Base-by-base conservation (phyloP, 2,797 vertebrate species). In the Leptatherina wallacei region DNA sequence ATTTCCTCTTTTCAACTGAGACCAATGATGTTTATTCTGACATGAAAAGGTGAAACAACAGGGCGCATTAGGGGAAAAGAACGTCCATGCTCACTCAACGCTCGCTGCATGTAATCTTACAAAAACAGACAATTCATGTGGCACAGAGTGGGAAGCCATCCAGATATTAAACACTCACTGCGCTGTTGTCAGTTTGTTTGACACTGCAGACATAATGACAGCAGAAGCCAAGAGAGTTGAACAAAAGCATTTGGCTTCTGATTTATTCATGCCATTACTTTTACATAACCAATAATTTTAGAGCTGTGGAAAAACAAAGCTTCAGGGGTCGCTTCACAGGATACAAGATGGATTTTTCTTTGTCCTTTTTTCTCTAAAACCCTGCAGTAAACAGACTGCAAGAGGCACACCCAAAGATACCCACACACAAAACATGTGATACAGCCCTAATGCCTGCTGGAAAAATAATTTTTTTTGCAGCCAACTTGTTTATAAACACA, bases 271-370 rank as follows among this genome's bases (percentile, higher is more conserved):
- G 63, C 22, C 0, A 69, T 81, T 73, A 60, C 75, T 86, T 87
- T 86, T 88, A 87, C 51, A 72, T 85, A 86, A 87, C 73, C 77
- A 80, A 84, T 84, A 54, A 73, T n/a, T 83, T 83, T 74, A 78
- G 64, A 81, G 83, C 76, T 82, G 83, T 84, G 61, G 80, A 78
- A 77, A 89, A 72, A 85, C 65, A 66, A 78, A 77, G 86, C 86
- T 85, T 78, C 61, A 61, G 83, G 78, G 78, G 72, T 77, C 71
- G 40, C 74, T 72, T 75, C 70, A 44, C 62, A 58, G 56, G 77
- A 89, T 75, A 84, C 85, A 74, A 83, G 87, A 77, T 87, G 84
- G 61, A 75, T 59, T 76, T 83, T 62, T 69, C 80, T 87, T 81
- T 81, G 58, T 79, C 83, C 73, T n/a, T 75, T 67, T 68, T 75